Conservation (phyloP, 35 echinoderm and acorn worm genomes). For the Amphiura filiformis region DNA sequence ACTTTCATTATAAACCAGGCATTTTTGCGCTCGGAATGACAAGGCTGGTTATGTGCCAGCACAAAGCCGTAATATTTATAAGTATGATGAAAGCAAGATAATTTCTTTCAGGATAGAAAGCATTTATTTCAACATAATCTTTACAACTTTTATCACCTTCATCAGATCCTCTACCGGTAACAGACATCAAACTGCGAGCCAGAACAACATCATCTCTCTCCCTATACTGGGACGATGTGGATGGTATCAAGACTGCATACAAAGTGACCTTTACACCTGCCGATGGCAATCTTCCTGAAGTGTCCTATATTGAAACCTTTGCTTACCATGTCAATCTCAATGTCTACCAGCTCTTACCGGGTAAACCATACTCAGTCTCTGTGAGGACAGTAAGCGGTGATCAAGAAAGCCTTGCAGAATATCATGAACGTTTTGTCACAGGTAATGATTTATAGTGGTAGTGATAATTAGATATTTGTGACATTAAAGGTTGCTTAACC, state of each 20-base stretch:
- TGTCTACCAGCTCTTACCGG: constrained; percentile 12
- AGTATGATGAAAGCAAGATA: too few species aligned
- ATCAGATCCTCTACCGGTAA: background rate
- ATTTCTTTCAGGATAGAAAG: too few species aligned
- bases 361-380: constrained; percentile 32
- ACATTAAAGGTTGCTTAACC: too few species aligned
- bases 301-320: background rate
- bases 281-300: background rate
- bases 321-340: background rate
- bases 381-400: constrained; percentile 14
- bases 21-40: too few species aligned
- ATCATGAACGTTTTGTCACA: background rate
- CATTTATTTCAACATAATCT: too few species aligned
- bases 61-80: too few species aligned
- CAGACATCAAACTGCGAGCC: background rate
- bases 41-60: too few species aligned
- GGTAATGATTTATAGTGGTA: background rate
- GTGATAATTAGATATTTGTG: too few species aligned
- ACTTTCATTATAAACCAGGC: too few species aligned
- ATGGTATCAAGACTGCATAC: constrained; percentile 13
- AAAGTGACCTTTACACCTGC: constrained; percentile 13
- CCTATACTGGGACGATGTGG: constrained; percentile 8
- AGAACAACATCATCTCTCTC: constrained; percentile 5
- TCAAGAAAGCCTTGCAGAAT: background rate
- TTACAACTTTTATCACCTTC: background rate